These are phyloP conservation scores for Fopius arisanus DNA, from an alignment of 1,140 invertebrate species.

Conservation along the genomic window DNA sequence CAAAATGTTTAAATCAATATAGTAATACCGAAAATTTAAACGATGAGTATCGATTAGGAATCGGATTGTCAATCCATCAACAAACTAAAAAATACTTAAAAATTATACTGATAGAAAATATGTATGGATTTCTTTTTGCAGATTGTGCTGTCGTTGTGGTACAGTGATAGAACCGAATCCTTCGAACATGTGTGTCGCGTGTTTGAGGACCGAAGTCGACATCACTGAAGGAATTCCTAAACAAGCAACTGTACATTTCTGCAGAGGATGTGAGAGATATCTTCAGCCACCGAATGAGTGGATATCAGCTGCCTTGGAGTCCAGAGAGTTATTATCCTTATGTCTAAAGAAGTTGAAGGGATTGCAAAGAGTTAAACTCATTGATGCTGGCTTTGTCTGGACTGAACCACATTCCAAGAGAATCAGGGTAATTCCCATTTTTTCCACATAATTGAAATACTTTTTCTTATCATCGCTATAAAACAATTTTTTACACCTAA, in stretches of 20 bases:
- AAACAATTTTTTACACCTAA: no score
- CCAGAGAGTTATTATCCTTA: constrained; percentile 88
- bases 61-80: no score
- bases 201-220: constrained; percentile 89
- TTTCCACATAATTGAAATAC: neutral
- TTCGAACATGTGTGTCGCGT: constrained; percentile 96
- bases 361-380: constrained; percentile 85
- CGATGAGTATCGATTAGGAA: no score
- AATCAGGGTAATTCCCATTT: constrained; percentile 77
- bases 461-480: no score
- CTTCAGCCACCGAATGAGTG: constrained; percentile 93
- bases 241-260: constrained; percentile 88
- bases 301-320: constrained; percentile 90
- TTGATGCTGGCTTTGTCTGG: constrained; percentile 98
- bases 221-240: constrained; percentile 97
- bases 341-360: constrained; percentile 96
- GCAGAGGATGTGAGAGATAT: constrained; percentile 93
- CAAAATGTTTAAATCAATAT: no score
- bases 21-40: no score
- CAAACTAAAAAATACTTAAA: no score
- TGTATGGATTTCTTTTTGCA: neutral
- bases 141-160: constrained; percentile 83
- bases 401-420: constrained; percentile 99
- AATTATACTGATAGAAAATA: neutral
- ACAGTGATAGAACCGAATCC: constrained; percentile 90